These are phyloP conservation scores for Parotia lawesii DNA, from an alignment of 2,113 vertebrate genomes.

Conservation along the genomic window DNA sequence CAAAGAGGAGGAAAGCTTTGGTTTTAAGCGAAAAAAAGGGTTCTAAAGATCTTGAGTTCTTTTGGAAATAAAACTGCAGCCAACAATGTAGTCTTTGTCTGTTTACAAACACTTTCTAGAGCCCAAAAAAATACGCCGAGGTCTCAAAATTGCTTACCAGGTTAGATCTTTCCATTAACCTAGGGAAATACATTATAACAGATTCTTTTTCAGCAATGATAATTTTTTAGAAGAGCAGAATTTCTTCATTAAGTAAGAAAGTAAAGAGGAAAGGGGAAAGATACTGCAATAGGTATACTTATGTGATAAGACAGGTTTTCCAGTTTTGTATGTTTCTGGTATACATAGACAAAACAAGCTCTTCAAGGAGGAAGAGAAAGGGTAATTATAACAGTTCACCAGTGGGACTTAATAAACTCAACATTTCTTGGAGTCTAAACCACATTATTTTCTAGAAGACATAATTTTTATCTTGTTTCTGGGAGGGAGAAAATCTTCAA, in stretches of 20 bases:
- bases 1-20: slow-evolving; percentile 3
- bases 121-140: not conserved
- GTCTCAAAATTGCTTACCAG: not conserved
- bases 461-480: not conserved
- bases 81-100: not conserved
- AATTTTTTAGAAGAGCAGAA: not conserved
- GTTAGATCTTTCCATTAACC: not conserved
- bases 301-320: not conserved
- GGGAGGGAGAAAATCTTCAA: not conserved
- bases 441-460: not conserved
- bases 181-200: not conserved
- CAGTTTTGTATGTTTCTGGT: not conserved
- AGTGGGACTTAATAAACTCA: not conserved
- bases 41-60: not conserved
- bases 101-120: not conserved
- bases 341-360: not conserved
- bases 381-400: not conserved
- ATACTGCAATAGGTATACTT: not conserved
- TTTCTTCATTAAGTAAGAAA: not conserved
- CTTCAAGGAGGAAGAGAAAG: not conserved
- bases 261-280: not conserved
- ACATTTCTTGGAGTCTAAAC: not conserved
- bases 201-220: not conserved
- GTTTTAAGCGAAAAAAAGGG: not conserved
- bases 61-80: not conserved